Conservation (phyloP, 2,888 invertebrate species). For the Isoperla grammatica region DNA sequence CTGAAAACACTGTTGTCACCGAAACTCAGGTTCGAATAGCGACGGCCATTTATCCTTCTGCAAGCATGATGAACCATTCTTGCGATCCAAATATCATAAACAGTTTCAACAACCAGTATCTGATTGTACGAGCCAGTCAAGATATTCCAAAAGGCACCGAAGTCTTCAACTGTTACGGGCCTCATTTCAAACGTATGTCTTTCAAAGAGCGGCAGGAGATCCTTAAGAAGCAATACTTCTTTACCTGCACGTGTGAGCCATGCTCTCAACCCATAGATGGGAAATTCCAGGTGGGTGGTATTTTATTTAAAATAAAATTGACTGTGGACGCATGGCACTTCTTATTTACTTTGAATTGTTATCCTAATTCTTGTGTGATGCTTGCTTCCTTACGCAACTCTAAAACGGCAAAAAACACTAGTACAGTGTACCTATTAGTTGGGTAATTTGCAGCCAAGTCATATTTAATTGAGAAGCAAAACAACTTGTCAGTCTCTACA, state of each 20-base stretch:
- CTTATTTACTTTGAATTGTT: not conserved
- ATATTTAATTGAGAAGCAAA: too few species aligned
- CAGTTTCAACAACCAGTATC: conserved; percentile 62
- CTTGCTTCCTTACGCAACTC: not conserved
- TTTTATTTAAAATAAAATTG: not conserved
- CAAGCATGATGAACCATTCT: conserved; percentile 90
- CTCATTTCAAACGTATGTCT: conserved; percentile 62
- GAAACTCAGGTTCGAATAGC: conserved; percentile 52
- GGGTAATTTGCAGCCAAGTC: too few species aligned
- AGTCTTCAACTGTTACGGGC: conserved; percentile 80
- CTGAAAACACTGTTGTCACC: conserved; percentile 20
- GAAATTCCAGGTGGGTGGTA: conserved; percentile 23
- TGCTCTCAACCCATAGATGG: conserved; percentile 48
- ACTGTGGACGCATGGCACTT: not conserved
- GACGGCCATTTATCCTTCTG: conserved; percentile 78
- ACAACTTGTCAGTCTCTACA: too few species aligned
- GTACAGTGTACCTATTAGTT: too few species aligned
- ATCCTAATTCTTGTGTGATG: not conserved
- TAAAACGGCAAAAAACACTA: too few species aligned
- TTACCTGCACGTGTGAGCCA: conserved; percentile 67
- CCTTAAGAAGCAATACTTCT: conserved; percentile 67
- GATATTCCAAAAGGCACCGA: conserved; percentile 61
- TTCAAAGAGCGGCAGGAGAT: conserved; percentile 54
- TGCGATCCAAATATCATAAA: conserved; percentile 78
- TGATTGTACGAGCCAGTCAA: conserved; percentile 64